Conservation (phyloP, 1,140 invertebrate genomes). For the Mamestra configurata region DNA sequence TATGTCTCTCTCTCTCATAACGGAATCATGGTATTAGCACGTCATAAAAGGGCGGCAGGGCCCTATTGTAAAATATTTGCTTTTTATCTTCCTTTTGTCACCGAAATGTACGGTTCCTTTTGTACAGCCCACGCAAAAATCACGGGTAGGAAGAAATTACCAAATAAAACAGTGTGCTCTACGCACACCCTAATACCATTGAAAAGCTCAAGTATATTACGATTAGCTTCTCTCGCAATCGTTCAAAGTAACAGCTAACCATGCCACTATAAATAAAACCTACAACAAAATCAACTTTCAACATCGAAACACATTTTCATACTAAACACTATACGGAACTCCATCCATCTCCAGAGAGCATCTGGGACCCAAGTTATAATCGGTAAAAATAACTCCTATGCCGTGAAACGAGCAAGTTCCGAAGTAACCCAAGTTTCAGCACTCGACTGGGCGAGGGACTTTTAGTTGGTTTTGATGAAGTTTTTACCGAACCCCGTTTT, state of each 20-base stretch:
- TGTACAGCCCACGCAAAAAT: no score
- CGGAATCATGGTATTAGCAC: no score
- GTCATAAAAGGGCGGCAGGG: no score
- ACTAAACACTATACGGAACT: slow-evolving; percentile 20
- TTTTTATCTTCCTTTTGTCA: no score
- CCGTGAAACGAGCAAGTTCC: slow-evolving; percentile 49
- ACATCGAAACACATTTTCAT: slow-evolving; percentile 11
- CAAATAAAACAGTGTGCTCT: no score
- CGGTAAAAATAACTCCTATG: slow-evolving; percentile 41
- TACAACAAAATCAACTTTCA: slow-evolving; percentile 1
- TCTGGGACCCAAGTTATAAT: slow-evolving; percentile 46
- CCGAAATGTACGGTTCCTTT: no score
- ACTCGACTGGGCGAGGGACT: slow-evolving; percentile 35
- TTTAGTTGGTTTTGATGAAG: slow-evolving; percentile 50
- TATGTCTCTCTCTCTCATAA: no score
- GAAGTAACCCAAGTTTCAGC: slow-evolving; percentile 54
- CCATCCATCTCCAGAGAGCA: not conserved
- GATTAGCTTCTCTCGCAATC: not conserved
- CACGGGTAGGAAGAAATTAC: no score
- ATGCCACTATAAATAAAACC: not conserved
- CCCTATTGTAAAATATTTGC: no score
- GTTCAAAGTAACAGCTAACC: not conserved
- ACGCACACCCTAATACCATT: no score
- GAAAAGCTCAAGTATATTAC: no score
- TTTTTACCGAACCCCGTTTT: slow-evolving; percentile 44